These are phyloP conservation scores for Dasyprocta punctata DNA, from an alignment of 2,113 vertebrate genomes.

Conservation along the genomic window DNA sequence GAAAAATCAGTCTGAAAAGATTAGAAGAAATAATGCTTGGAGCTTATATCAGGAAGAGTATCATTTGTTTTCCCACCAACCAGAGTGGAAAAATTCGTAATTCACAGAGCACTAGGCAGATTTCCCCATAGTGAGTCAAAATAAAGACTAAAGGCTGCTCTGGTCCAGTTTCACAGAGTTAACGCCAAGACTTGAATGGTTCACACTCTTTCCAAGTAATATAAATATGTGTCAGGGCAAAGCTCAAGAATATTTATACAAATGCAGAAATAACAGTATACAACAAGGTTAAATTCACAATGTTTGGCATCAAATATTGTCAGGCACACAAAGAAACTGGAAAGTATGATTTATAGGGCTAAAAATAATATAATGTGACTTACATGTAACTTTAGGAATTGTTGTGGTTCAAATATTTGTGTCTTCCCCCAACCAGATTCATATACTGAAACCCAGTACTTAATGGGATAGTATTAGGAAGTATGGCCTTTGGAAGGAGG, in stretches of 20 bases:
- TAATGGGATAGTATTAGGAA: not conserved
- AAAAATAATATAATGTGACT: not conserved
- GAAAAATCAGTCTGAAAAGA: not conserved
- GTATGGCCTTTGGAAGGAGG: not conserved
- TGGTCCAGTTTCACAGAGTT: not conserved
- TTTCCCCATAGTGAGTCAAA: not conserved
- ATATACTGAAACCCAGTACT: not conserved
- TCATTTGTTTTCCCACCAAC: not conserved
- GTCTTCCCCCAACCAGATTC: not conserved
- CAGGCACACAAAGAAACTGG: not conserved
- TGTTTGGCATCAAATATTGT: not conserved
- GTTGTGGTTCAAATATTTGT: not conserved
- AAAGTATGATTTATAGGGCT: not conserved
- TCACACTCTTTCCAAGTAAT: not conserved
- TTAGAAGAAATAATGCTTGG: not conserved
- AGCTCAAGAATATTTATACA: not conserved
- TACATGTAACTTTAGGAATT: not conserved
- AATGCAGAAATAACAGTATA: not conserved
- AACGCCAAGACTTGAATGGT: not conserved
- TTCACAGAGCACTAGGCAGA: not conserved
- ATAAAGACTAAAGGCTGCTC: not conserved
- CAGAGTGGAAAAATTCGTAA: not conserved
- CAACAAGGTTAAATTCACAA: not conserved
- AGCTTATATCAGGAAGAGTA: not conserved
- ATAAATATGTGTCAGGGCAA: conserved; percentile 3